Percentiles rank a stretch among this genome's conserved stretches.
Conservation (phyloP, 2,797 vertebrate genomes). For the Falco rusticolus region DNA sequence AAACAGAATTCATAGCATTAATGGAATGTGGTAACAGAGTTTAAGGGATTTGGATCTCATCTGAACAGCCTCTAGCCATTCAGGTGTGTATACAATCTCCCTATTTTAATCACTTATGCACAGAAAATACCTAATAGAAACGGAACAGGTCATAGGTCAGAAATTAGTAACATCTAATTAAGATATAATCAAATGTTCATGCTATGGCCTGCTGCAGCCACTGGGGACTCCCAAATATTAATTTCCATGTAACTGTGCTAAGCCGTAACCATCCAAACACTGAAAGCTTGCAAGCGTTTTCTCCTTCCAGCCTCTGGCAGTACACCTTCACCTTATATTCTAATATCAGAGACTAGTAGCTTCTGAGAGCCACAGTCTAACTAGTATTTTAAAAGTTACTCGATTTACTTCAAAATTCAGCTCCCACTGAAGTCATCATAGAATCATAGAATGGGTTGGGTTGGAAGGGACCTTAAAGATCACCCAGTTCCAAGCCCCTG, state of each 20-base stretch:
- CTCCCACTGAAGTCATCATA: background rate
- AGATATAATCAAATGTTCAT: background rate
- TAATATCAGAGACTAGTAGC: background rate
- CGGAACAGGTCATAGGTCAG: background rate
- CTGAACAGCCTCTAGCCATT: background rate
- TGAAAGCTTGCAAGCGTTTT: background rate
- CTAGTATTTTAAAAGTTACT: background rate
- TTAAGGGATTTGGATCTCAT: background rate
- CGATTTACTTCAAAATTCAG: background rate
- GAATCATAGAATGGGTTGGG: no score
- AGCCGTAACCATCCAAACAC: background rate
- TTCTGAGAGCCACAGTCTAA: background rate
- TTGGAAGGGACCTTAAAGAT: no score
- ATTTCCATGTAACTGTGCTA: background rate
- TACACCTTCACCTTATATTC: background rate
- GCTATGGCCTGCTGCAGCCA: background rate
- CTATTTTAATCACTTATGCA: background rate
- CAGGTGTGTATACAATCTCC: background rate
- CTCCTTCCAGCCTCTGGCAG: background rate
- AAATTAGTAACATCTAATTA: background rate
- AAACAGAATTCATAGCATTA: conserved; percentile 7
- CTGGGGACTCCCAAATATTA: accelerated
- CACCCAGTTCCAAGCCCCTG: no score
- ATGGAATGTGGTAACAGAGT: background rate
- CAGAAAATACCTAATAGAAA: background rate